phyloP scores from a whole-genome alignment of 1,140 invertebrate genomes.

The Daktulosphaira vitifoliae region DNA sequence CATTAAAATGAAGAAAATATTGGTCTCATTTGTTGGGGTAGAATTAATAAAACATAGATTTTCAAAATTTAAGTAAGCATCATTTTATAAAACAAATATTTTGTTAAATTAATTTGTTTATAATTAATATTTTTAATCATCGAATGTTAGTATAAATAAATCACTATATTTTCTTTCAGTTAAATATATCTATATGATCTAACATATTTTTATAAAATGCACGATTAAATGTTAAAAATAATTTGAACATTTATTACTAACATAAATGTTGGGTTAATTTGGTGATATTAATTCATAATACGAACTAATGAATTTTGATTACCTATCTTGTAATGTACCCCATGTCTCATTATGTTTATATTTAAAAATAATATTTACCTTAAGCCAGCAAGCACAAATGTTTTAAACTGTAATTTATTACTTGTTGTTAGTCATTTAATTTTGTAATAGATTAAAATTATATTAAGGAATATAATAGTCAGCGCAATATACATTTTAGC shows the following conservation, averaged over 20 bases:
- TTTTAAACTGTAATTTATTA: slow-evolving; percentile 7
- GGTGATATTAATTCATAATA: background rate
- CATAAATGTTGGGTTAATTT: background rate
- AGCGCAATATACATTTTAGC: slow-evolving; percentile 28
- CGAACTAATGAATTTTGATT: no score
- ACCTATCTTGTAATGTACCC: slow-evolving; percentile 5
- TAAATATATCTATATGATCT: no score
- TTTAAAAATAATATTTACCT: background rate
- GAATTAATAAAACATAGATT: background rate
- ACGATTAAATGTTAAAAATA: background rate
- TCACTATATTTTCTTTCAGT: slow-evolving; percentile 17
- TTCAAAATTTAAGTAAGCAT: background rate
- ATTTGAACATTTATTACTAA: slow-evolving; percentile 10
- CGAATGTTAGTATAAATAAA: no score
- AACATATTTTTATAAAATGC: background rate
- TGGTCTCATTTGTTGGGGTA: slow-evolving; percentile 23
- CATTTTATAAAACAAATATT: no score
- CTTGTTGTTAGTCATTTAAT: slow-evolving; percentile 27
- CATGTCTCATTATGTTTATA: background rate
- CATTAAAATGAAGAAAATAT: slow-evolving; percentile 9
- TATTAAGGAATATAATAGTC: slow-evolving; percentile 25
- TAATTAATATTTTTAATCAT: slow-evolving; percentile 25
- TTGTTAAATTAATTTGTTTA: slow-evolving; percentile 15
- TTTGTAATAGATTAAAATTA: slow-evolving; percentile 27
- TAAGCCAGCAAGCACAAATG: slow-evolving; percentile 16